These are phyloP conservation scores for Himalopsyche japonica DNA, from an alignment of 2,888 invertebrate genomes.

Conservation along the genomic window DNA sequence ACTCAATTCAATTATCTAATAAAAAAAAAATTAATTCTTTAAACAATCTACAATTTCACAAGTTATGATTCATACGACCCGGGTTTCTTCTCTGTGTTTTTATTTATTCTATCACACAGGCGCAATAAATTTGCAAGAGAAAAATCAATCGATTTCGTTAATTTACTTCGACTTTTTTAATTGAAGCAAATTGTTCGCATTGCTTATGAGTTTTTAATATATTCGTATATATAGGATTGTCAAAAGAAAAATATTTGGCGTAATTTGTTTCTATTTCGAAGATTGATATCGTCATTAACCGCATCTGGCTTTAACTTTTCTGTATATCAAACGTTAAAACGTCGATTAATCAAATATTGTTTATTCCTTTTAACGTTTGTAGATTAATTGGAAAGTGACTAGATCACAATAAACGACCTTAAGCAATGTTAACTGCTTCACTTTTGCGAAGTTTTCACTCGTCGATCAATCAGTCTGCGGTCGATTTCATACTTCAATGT, in stretches of 20 bases:
- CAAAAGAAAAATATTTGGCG: neutral
- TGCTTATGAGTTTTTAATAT: too few relatives aligned
- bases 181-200: too few relatives aligned
- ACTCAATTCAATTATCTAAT: too few relatives aligned
- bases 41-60: too few relatives aligned
- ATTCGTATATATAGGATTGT: too few relatives aligned
- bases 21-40: too few relatives aligned
- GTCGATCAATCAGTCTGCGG: neutral
- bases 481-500: slow-evolving; percentile 4
- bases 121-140: too few relatives aligned
- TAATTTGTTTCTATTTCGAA: neutral
- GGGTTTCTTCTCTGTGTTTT: too few relatives aligned
- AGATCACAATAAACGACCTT: neutral
- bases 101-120: too few relatives aligned
- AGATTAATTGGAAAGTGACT: neutral
- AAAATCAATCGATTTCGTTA: too few relatives aligned
- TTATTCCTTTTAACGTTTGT: neutral
- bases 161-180: too few relatives aligned
- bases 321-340: neutral
- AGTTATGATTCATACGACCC: too few relatives aligned
- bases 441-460: neutral
- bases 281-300: neutral
- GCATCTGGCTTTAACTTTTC: neutral
- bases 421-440: neutral
- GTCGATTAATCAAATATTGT: neutral